phyloP scores from a whole-genome alignment of 2,797 vertebrate genomes.

The Halcyon chelicuti region DNA sequence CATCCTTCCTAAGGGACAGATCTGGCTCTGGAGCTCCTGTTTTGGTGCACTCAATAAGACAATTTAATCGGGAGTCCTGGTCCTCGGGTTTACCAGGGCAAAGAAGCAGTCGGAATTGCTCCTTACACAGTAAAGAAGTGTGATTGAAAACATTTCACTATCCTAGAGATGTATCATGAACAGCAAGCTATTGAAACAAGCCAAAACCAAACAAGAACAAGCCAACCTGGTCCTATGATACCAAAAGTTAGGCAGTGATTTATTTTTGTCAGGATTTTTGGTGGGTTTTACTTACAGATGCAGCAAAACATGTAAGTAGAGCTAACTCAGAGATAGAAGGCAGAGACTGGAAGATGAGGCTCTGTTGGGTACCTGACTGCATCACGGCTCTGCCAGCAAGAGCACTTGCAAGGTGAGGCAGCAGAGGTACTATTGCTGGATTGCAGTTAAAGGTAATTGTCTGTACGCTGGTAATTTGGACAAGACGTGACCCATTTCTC shows the following conservation, averaged over 20 bases:
- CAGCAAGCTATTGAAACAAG: not conserved
- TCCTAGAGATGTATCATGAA: not conserved
- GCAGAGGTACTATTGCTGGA: not conserved
- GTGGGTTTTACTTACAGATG: not conserved
- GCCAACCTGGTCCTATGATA: not conserved
- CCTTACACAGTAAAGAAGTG: not conserved
- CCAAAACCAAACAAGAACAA: not conserved
- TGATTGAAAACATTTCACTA: not conserved
- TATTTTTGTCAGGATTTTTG: not conserved
- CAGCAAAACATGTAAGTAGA: not conserved
- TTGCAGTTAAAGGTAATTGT: not conserved
- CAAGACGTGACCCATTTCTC: not conserved
- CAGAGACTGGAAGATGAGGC: not conserved
- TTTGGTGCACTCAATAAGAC: not conserved
- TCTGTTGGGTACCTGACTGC: not conserved
- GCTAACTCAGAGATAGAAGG: not conserved
- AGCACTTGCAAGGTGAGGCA: not conserved
- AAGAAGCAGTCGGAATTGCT: not conserved
- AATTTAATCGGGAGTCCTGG: not conserved
- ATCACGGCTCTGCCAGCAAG: not conserved
- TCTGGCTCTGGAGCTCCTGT: not conserved
- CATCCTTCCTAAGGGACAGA: not conserved
- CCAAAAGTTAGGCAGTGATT: not conserved
- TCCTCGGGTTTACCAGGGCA: not conserved
- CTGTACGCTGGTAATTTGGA: not conserved